Evolutionary conservation across 2,113 vertebrate species (phyloP), one percentile per base, ranked within the genome.

Genomic region (Laterallus jamaicensis): DNA sequence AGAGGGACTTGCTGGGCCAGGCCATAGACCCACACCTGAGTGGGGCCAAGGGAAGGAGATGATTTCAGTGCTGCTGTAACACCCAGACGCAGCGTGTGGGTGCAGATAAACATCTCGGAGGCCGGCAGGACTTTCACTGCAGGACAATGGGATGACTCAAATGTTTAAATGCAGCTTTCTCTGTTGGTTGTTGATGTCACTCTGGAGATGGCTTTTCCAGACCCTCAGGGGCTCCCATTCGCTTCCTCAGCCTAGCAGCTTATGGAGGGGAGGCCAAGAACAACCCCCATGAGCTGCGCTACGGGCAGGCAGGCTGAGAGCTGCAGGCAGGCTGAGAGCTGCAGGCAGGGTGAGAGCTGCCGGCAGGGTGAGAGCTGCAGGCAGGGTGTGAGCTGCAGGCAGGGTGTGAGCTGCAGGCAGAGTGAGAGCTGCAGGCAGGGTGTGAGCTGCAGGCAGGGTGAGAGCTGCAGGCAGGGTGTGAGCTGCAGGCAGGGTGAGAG

Each of bases 271-370:
- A 0, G 1, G 14, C 35, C 40, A 69, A 42, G 54, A 73, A 31
- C 47, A 68, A 4, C 20, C 17, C 13, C 44, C 29, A 52, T 0
- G 22, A 60, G 69, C 25, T 0, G 1, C 22, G 7, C 3, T 25
- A 1, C 0, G 25, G 42, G 40, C 64, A 5, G 35, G 39, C 47
- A 55, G 19, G 39, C 10, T 39, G 39, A 12, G 39, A 39, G 39
- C 39, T 39, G 39, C 39, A 10, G 39, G 39, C 39, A 39, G 39
- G 11, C 35, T 64, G 39, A 12, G 39, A 39, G 39, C 39, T 39
- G 39, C 39, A 10, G 39, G 39, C 39, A 8, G 39, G 11, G 31
- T 64, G 39, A 12, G 39, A 39, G 39, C 39, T 39, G 39, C 39
- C 8, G 39, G 39, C 39, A 39, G 39, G 11, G 31, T 64, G 35